phyloP scores from a whole-genome alignment of 2,113 vertebrate species.

The Tylochromis polylepis region DNA sequence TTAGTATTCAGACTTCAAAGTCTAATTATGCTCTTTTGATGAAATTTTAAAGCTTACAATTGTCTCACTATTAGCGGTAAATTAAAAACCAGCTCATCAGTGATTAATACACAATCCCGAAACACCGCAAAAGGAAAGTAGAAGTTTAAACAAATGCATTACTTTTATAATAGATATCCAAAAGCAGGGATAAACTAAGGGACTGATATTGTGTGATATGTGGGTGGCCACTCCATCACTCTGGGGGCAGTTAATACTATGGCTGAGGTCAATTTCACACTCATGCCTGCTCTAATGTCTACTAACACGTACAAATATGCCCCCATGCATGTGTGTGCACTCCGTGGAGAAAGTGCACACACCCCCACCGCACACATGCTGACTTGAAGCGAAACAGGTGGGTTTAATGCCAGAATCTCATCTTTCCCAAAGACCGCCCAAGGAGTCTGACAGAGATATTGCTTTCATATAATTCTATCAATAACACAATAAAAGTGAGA shows the following conservation, averaged over 20 bases:
- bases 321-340: neutral
- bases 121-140: neutral
- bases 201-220: slow-evolving; percentile 12
- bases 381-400: slow-evolving; percentile 63
- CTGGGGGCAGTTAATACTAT: slow-evolving; percentile 53
- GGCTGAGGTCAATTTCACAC: slow-evolving; percentile 72
- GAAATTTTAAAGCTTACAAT: neutral
- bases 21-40: neutral
- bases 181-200: neutral
- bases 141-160: neutral
- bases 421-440: slow-evolving; percentile 56
- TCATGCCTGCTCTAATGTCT: slow-evolving; percentile 39
- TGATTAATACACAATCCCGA: neutral
- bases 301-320: slow-evolving; percentile 18
- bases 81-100: slow-evolving; percentile 39
- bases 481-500: slow-evolving; percentile 56
- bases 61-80: neutral
- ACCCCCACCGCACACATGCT: neutral
- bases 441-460: slow-evolving; percentile 39
- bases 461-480: slow-evolving; percentile 54
- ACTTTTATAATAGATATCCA: neutral
- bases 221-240: slow-evolving; percentile 57
- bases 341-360: neutral
- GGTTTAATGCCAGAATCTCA: slow-evolving; percentile 58
- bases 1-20: neutral